Evolutionary conservation across 2,888 invertebrate genomes (phyloP).

Genomic region (Minunthozetes semirufus): DNA sequence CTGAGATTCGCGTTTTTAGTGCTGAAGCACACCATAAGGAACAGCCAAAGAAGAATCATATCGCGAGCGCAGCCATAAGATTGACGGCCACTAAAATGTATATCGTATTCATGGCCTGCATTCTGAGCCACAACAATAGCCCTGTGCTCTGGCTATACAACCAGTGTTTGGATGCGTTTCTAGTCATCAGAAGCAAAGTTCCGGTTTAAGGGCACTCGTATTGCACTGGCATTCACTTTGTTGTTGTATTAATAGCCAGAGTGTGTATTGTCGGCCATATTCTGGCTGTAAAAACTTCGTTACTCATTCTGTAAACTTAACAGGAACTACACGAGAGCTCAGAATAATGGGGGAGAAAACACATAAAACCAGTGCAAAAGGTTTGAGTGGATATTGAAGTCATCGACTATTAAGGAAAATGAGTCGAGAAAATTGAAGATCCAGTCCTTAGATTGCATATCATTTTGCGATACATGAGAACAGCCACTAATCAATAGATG

Average conservation of each 20-base stretch:
- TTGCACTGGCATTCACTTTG: too few species aligned
- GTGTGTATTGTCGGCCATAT: too few species aligned
- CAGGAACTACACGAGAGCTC: too few species aligned
- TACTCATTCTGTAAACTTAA: too few species aligned
- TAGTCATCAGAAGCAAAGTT: not conserved
- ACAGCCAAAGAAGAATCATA: not conserved
- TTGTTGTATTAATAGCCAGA: too few species aligned
- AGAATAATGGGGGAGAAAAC: too few species aligned
- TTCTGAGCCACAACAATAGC: too few species aligned
- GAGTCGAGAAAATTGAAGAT: conserved; percentile 3
- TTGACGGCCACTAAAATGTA: conserved; percentile 16
- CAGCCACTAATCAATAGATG: not conserved
- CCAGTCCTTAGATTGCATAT: conserved; percentile 15
- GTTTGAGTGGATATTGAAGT: conserved; percentile 21
- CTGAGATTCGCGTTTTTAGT: too few species aligned
- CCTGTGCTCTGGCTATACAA: too few species aligned
- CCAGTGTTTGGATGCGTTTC: not conserved
- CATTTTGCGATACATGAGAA: conserved; percentile 14
- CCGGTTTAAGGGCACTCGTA: not conserved
- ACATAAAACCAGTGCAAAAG: not conserved
- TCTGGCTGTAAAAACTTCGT: too few species aligned
- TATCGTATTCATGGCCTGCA: not conserved
- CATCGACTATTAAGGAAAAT: conserved; percentile 6
- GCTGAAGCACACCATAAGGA: too few species aligned
- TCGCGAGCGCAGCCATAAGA: not conserved